Percentiles rank a stretch among this genome's conserved stretches.
phyloP scores from a whole-genome alignment of 2,888 invertebrate genomes.

The Eupithecia abbreviata region DNA sequence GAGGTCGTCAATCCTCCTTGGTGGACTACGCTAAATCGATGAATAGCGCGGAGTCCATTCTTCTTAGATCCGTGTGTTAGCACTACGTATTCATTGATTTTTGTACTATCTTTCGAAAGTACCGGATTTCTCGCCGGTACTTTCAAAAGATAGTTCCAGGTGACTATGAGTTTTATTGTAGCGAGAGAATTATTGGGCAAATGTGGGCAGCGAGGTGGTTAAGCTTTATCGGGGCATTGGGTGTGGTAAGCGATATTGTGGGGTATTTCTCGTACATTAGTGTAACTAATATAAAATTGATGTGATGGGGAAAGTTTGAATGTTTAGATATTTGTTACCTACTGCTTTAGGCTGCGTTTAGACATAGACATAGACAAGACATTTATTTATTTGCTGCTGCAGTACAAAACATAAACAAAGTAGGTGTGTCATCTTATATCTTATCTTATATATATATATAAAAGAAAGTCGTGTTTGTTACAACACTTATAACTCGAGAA shows the following conservation, averaged over 20 bases:
- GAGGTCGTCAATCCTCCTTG: neutral
- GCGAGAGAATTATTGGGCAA: slow-evolving; percentile 7
- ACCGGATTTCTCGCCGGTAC: slow-evolving; percentile 24
- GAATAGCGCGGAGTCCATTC: neutral
- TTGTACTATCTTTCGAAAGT: too few species aligned
- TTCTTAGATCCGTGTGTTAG: neutral
- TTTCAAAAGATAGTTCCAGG: slow-evolving; percentile 38
- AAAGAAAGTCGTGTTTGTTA: too few species aligned
- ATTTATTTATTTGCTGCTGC: too few species aligned
- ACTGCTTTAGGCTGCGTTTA: too few species aligned
- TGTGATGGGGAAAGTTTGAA: too few species aligned
- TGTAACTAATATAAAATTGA: too few species aligned
- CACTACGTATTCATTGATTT: slow-evolving; percentile 11
- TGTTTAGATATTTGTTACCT: too few species aligned
- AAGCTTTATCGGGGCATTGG: slow-evolving; percentile 4
- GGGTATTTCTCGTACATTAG: neutral
- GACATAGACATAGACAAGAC: too few species aligned
- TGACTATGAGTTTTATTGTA: slow-evolving; percentile 34
- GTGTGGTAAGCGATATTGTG: neutral
- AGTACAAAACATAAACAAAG: too few species aligned
- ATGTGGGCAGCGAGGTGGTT: slow-evolving; percentile 2
- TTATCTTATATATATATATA: too few species aligned
- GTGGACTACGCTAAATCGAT: neutral
- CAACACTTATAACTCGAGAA: too few species aligned
- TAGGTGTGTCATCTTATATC: too few species aligned